Percentiles rank a stretch among this genome's conserved stretches.
Evolutionary conservation across 2,888 invertebrate species (phyloP).

Genomic region (Lasioglossum malachurum): DNA sequence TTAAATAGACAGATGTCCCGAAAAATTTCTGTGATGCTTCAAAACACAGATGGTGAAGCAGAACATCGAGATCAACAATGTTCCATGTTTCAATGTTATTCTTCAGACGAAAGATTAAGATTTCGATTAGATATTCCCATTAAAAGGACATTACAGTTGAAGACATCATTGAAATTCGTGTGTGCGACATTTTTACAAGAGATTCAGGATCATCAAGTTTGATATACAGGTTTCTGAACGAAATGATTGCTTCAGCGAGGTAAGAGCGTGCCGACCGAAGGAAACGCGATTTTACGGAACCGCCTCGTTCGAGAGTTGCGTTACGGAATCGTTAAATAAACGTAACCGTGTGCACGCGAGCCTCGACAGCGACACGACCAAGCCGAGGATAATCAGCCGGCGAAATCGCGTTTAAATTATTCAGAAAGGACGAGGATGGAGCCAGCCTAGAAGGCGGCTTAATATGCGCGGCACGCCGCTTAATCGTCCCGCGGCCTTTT

Average conservation of each 20-base stretch:
- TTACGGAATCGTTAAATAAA: constrained; percentile 10
- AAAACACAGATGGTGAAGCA: neutral
- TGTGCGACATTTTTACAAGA: neutral
- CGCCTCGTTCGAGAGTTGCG: neutral
- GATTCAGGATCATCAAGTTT: neutral
- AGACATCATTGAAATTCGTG: neutral
- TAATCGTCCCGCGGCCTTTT: constrained; percentile 24
- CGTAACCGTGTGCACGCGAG: constrained; percentile 21
- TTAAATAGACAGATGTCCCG: too few species aligned
- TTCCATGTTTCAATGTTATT: neutral
- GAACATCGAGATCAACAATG: neutral
- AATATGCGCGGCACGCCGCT: constrained; percentile 29
- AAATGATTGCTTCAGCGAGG: neutral
- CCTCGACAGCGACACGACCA: neutral
- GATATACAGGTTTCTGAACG: neutral
- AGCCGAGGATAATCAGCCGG: constrained; percentile 38
- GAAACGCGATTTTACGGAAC: neutral
- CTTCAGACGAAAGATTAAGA: neutral
- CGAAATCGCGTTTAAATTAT: constrained; percentile 46
- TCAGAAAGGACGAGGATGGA: constrained; percentile 1
- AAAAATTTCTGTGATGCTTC: neutral
- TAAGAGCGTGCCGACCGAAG: neutral
- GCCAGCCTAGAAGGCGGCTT: constrained; percentile 16
- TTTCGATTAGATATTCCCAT: neutral
- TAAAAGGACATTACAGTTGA: neutral